Evolutionary conservation across 2,113 vertebrate genomes (phyloP), one percentile per base, ranked within the genome.

Genomic region (Canis aureus): DNA sequence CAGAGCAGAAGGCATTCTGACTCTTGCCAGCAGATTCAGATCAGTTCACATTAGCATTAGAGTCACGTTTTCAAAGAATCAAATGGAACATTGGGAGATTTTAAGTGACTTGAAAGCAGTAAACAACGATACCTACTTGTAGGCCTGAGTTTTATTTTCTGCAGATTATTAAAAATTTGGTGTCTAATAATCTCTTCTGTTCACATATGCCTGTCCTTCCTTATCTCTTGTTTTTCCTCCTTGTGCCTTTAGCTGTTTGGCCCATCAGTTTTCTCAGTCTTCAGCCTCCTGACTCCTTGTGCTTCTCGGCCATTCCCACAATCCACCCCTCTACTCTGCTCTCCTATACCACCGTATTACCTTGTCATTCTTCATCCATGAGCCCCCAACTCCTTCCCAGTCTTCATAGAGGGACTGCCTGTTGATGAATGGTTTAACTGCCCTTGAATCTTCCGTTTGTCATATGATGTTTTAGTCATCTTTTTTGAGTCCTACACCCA

Each of bases 321-420:
- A 51, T 43, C 13, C 13, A 20, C 13, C 23, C 5, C 1, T 3
- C 3, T 27, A 27, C 16, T 20, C 59, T 1, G 0, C 43, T 64
- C 1, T 49, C 38, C 20, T 15, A 25, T 3, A 1, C 20, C 12
- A 1, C 12, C 8, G 15, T 2, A 12, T 1, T n/a, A 23, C 20
- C 38, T 62, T 76, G 23, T 27, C 0, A 0, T 8, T 10, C 13
- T 10, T 11, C 51, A 15, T 23, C 32, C 5, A 0, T 9, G 8
- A 76, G 27, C 20, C 6, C 10, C 1, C 43, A 2, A 8, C 29
- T 71, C 15, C 67, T 57, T 8, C n/a, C 27, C 19, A 0, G 4
- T 35, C 38, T 59, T 78, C 6, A 43, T 16, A 59, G 5, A 49
- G 27, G 29, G 27, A 12, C 49, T 81, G 25, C 32, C 12, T 66